Percentiles rank a stretch among this genome's conserved stretches.
Conservation (phyloP, 2,888 invertebrate species). For the Trachelus troglodyta region DNA sequence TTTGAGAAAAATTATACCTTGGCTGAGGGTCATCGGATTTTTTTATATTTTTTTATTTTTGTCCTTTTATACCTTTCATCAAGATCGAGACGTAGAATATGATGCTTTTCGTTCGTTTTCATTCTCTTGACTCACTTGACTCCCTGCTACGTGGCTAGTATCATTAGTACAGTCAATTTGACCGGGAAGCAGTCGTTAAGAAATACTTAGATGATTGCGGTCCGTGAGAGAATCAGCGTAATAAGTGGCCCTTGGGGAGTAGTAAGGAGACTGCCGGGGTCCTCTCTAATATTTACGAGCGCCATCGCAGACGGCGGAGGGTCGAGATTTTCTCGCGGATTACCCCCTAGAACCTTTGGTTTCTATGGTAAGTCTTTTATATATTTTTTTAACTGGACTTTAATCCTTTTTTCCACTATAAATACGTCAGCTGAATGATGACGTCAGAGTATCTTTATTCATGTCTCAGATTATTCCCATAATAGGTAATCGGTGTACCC, state of each 20-base stretch:
- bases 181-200: conserved; percentile 45
- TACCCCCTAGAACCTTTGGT: neutral
- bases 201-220: conserved; percentile 63
- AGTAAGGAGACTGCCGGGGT: conserved; percentile 45
- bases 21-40: neutral
- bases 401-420: neutral
- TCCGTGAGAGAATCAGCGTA: conserved; percentile 57
- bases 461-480: neutral
- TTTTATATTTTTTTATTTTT: neutral
- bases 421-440: too few species aligned
- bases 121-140: neutral
- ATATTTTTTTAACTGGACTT: neutral
- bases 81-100: neutral
- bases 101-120: neutral
- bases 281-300: conserved; percentile 62
- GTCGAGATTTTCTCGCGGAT: conserved; percentile 29
- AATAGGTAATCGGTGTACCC: neutral
- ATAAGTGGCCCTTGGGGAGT: conserved; percentile 61
- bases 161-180: conserved; percentile 44
- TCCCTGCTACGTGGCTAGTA: conserved; percentile 1
- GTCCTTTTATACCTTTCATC: neutral
- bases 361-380: neutral
- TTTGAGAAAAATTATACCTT: neutral
- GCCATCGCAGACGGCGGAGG: conserved; percentile 50
- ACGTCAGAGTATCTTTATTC: neutral